phyloP scores from a whole-genome alignment of 2,797 vertebrate species.

The Sarcoramphus papa region DNA sequence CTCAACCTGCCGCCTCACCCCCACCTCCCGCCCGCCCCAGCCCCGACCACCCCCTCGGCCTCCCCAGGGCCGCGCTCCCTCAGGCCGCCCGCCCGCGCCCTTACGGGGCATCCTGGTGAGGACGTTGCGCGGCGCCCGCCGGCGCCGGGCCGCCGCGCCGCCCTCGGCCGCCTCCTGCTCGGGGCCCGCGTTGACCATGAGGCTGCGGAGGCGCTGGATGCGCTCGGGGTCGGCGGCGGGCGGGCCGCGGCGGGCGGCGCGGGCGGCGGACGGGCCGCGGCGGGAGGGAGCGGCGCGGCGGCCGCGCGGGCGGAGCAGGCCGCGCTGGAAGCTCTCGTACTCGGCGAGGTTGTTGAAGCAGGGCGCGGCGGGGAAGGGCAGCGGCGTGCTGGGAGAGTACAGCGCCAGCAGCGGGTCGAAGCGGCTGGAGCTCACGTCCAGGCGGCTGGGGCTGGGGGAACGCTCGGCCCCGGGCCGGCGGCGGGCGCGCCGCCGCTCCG shows the following conservation, averaged over 20 bases:
- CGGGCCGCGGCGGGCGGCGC: slow-evolving; percentile 69
- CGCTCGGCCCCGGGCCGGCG: background rate
- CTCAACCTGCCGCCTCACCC: background rate
- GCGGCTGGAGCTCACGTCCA: slow-evolving; percentile 84
- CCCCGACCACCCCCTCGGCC: too few relatives aligned
- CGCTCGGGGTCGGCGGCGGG: slow-evolving; percentile 80
- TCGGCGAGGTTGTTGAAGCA: slow-evolving; percentile 93
- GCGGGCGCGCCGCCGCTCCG: background rate
- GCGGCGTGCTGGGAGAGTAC: slow-evolving; percentile 78
- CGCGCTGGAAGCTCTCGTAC: slow-evolving; percentile 89
- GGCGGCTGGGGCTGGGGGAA: slow-evolving; percentile 59
- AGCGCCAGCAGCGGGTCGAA: slow-evolving; percentile 90
- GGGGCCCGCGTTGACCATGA: slow-evolving; percentile 82
- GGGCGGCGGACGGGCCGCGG: background rate
- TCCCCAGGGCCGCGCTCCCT: background rate
- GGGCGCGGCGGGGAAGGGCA: slow-evolving; percentile 85
- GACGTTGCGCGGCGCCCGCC: slow-evolving; percentile 83
- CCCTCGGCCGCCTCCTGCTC: slow-evolving; percentile 72
- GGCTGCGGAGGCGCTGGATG: slow-evolving; percentile 80
- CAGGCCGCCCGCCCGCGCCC: slow-evolving; percentile 2
- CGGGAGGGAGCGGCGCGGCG: slow-evolving; percentile 35
- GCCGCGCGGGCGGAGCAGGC: slow-evolving; percentile 78
- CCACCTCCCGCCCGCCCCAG: background rate
- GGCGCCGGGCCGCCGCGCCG: slow-evolving; percentile 20
- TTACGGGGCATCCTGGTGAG: slow-evolving; percentile 91